These are phyloP conservation scores for Nephrocerus scutellatus DNA, from an alignment of 2,888 invertebrate genomes.

Conservation along the genomic window DNA sequence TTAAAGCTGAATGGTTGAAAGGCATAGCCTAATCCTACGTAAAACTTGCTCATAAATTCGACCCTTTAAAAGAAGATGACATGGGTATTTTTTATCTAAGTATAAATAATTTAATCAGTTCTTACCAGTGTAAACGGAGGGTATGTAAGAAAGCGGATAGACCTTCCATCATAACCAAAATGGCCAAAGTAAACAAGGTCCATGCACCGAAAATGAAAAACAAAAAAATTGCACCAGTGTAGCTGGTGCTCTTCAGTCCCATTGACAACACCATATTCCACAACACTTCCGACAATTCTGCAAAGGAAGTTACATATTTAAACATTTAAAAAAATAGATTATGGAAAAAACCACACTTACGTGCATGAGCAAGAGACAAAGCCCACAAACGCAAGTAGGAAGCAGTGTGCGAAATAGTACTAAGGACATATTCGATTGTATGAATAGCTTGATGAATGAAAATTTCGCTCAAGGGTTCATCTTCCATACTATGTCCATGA, in stretches of 20 bases:
- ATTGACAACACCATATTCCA: conserved; percentile 88
- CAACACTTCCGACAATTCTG: no score
- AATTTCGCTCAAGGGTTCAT: conserved; percentile 72
- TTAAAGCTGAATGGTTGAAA: conserved; percentile 84
- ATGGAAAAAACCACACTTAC: conserved; percentile 52
- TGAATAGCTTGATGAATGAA: conserved; percentile 91
- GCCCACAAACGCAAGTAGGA: conserved; percentile 95
- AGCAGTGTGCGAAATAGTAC: conserved; percentile 92
- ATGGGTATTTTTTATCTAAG: conserved; percentile 16
- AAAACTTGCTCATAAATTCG: conserved; percentile 96
- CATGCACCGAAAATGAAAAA: conserved; percentile 86
- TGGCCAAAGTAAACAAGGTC: conserved; percentile 86
- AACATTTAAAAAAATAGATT: no score
- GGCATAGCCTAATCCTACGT: conserved; percentile 69
- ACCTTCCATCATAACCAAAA: conserved; percentile 98
- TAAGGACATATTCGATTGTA: conserved; percentile 92
- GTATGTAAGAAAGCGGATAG: conserved; percentile 99
- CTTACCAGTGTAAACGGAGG: conserved; percentile 90
- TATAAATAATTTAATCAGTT: neutral
- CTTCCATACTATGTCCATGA: conserved; percentile 45
- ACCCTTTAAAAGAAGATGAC: conserved; percentile 55
- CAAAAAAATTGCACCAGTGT: conserved; percentile 67
- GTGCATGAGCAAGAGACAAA: conserved; percentile 87
- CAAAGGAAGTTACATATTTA: neutral
- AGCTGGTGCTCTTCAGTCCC: conserved; percentile 60